A percentile compares a stretch with the other conserved stretches of the same genome.
phyloP scores from a whole-genome alignment of 2,888 invertebrate species.

The Pecten maximus region DNA sequence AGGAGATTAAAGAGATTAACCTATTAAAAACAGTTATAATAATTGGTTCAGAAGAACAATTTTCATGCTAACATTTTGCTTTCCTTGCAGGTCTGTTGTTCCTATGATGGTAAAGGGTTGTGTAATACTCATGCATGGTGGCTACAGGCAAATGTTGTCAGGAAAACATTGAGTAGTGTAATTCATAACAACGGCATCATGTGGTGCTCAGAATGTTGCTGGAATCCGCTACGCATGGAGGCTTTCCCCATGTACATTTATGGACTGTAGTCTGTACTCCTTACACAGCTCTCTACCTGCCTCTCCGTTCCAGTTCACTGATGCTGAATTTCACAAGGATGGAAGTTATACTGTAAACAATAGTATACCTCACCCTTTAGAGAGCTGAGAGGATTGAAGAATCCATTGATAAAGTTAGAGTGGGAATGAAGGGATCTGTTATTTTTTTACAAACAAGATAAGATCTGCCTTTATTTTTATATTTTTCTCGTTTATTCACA shows the following conservation, averaged over 20 bases:
- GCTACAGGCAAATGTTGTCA: not conserved
- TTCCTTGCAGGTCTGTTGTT: not conserved
- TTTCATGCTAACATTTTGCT: not conserved
- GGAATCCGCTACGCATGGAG: not conserved
- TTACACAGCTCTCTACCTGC: not conserved
- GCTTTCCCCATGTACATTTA: not conserved
- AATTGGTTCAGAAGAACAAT: not conserved
- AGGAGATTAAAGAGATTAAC: not conserved
- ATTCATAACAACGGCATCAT: not conserved
- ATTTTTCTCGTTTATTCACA: too few relatives aligned
- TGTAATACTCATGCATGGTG: not conserved
- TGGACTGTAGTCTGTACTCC: constrained; percentile 5
- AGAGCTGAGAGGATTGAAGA: not conserved
- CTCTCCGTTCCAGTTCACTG: not conserved
- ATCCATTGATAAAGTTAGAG: not conserved
- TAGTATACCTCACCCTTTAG: not conserved
- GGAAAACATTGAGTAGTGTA: not conserved
- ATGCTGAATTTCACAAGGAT: not conserved
- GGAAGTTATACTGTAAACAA: not conserved
- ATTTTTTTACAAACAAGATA: not conserved
- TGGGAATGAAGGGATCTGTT: not conserved
- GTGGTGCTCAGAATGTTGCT: not conserved
- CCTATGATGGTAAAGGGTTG: not conserved
- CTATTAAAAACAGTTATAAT: not conserved
- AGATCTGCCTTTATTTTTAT: too few relatives aligned